phyloP scores from a whole-genome alignment of 2,888 invertebrate genomes.

The Mesochorus sp. region DNA sequence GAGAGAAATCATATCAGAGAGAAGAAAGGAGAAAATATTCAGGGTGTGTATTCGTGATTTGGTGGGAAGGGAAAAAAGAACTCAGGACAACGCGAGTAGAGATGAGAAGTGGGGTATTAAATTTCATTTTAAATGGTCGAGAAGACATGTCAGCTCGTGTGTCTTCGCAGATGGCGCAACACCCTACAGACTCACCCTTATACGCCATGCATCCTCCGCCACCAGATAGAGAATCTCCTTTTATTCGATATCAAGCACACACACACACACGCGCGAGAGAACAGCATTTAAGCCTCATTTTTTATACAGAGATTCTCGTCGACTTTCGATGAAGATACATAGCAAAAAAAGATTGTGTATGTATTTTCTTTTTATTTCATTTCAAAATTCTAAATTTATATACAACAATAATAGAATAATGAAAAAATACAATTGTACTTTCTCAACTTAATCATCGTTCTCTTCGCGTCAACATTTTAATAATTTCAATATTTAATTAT shows the following conservation, averaged over 20 bases:
- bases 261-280: conserved; percentile 44
- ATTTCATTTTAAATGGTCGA: conserved; percentile 65
- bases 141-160: conserved; percentile 59
- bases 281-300: conserved; percentile 37
- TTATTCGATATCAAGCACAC: conserved; percentile 50
- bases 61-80: neutral
- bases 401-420: no score
- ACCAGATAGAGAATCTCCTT: conserved; percentile 30
- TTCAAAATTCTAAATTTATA: neutral
- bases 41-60: conserved; percentile 1
- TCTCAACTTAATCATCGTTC: no score
- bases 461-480: no score
- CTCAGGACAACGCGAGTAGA: neutral
- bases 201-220: conserved; percentile 26
- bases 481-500: neutral
- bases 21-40: neutral
- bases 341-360: neutral
- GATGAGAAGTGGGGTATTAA: conserved; percentile 58
- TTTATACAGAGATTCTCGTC: conserved; percentile 8
- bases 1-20: neutral
- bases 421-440: no score
- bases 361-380: neutral
- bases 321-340: neutral
- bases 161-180: conserved; percentile 64
- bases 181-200: conserved; percentile 34